Conservation (phyloP, 2,888 invertebrate genomes). For the Perizoma affinitatum region DNA sequence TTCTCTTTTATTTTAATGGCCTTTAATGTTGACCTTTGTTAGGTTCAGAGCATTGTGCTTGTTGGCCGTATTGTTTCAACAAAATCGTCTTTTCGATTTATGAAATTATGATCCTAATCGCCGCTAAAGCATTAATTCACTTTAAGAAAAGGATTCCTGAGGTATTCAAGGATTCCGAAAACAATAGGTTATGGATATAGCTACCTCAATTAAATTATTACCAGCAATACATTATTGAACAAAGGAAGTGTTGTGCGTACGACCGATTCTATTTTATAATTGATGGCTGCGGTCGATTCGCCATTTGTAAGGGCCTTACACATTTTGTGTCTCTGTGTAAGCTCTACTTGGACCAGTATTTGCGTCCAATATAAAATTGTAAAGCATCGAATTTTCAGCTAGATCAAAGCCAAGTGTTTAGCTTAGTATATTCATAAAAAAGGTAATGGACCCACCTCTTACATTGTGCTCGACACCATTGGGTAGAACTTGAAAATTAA, state of each 20-base stretch:
- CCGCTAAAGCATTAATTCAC: background rate
- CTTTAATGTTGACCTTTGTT: slow-evolving; percentile 11
- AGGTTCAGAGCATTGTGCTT: too few relatives aligned
- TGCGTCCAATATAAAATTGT: background rate
- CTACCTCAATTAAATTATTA: slow-evolving; percentile 57
- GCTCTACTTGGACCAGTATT: slow-evolving; percentile 16
- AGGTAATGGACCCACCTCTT: too few relatives aligned
- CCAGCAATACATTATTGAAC: slow-evolving; percentile 58
- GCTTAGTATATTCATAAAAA: too few relatives aligned
- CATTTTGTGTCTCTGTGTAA: slow-evolving; percentile 68
- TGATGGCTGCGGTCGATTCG: slow-evolving; percentile 75
- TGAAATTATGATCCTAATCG: background rate
- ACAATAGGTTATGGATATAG: slow-evolving; percentile 30
- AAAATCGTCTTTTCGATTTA: too few relatives aligned
- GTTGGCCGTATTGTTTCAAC: too few relatives aligned
- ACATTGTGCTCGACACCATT: too few relatives aligned
- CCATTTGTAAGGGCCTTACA: slow-evolving; percentile 79
- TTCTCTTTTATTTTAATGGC: slow-evolving; percentile 32
- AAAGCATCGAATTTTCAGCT: too few relatives aligned
- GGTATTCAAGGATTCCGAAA: slow-evolving; percentile 19
- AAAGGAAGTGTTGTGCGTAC: slow-evolving; percentile 53
- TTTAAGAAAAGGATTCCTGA: slow-evolving; percentile 2
- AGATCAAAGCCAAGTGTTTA: too few relatives aligned
- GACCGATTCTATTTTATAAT: slow-evolving; percentile 77
- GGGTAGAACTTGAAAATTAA: too few relatives aligned